These are phyloP conservation scores for Epinephelus cyanopodus DNA, from an alignment of 2,113 vertebrate species.

Conservation along the genomic window DNA sequence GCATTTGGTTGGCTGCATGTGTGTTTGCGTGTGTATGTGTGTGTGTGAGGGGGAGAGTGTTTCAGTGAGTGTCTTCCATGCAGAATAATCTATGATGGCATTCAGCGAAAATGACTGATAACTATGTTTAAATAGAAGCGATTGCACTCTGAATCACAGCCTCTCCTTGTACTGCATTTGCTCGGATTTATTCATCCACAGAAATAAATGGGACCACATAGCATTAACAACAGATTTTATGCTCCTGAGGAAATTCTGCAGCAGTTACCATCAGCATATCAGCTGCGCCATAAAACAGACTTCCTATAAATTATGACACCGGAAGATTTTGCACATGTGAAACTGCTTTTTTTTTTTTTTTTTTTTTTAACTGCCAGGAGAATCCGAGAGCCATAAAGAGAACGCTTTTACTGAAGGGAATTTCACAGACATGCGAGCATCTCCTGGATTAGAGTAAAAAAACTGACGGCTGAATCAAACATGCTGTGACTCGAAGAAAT, in stretches of 20 bases:
- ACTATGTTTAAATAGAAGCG: not conserved
- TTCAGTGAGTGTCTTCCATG: conserved; percentile 3
- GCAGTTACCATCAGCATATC: conserved; percentile 37
- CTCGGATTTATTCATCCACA: conserved; percentile 8
- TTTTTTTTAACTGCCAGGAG: conserved; percentile 1
- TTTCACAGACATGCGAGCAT: not conserved
- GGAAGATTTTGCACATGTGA: conserved; percentile 2
- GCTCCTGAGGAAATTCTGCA: conserved; percentile 18
- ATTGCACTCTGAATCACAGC: conserved; percentile 11
- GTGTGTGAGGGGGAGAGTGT: not conserved
- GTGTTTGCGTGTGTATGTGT: conserved; percentile 18
- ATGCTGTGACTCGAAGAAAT: conserved; percentile 3
- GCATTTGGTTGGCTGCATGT: conserved; percentile 53
- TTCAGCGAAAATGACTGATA: conserved; percentile 2
- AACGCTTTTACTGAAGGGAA: not conserved
- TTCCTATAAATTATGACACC: conserved; percentile 19
- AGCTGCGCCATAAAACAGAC: conserved; percentile 23
- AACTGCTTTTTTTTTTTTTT: not conserved
- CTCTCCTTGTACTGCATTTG: not conserved
- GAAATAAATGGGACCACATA: conserved; percentile 9
- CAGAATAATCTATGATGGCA: conserved; percentile 5
- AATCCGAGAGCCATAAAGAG: not conserved
- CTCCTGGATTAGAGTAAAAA: conserved; percentile 1
- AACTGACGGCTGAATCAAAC: conserved; percentile 16
- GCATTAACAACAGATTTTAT: conserved; percentile 32